Evolutionary conservation across 2,113 vertebrate genomes (phyloP).

Genomic region (Sphyrna mokarran): DNA sequence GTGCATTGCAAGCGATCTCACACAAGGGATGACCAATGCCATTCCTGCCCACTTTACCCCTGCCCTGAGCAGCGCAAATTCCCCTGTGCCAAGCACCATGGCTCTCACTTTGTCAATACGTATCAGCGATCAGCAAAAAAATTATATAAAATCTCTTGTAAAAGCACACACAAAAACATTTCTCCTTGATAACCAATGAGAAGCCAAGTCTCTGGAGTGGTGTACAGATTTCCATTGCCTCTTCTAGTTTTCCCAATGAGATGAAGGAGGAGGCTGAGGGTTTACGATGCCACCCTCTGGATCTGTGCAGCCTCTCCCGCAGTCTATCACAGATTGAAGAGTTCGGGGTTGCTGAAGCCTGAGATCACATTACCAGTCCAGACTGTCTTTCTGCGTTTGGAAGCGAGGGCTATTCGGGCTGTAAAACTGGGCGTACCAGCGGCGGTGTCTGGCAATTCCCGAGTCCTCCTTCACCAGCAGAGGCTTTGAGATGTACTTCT

Average conservation of each 20-base stretch:
- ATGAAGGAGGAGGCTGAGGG: background rate
- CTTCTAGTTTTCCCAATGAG: background rate
- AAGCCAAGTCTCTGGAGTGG: background rate
- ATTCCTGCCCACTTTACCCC: background rate
- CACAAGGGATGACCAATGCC: background rate
- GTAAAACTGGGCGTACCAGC: slow-evolving; percentile 76
- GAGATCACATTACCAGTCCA: slow-evolving; percentile 59
- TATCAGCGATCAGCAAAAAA: background rate
- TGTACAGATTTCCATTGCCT: background rate
- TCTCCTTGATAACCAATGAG: background rate
- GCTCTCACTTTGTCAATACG: background rate
- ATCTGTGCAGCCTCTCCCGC: background rate
- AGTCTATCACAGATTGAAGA: background rate
- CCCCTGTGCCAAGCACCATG: background rate
- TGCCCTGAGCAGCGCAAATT: background rate
- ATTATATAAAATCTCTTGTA: background rate
- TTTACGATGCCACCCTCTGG: background rate
- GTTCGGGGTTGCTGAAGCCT: slow-evolving; percentile 29
- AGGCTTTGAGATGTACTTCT: slow-evolving; percentile 64
- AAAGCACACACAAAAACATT: background rate
- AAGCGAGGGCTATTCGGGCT: slow-evolving; percentile 58
- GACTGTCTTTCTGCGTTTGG: slow-evolving; percentile 45
- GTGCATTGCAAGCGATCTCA: background rate
- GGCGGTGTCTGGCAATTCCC: slow-evolving; percentile 63
- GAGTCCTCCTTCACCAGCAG: slow-evolving; percentile 69